Conservation (phyloP, 2,888 invertebrate genomes). For the Orchesellides sinensis region DNA sequence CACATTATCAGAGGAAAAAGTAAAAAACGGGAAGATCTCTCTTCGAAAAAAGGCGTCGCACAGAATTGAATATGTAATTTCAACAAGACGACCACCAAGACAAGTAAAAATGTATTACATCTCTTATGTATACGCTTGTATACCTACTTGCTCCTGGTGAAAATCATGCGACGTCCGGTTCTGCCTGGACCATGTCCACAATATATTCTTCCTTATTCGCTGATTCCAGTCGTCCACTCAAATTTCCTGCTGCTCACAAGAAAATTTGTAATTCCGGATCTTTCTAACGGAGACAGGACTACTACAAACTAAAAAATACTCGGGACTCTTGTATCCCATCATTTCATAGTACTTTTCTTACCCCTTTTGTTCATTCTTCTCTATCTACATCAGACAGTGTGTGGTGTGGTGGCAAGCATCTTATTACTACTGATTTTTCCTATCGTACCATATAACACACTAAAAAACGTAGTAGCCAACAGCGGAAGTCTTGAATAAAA, state of each 20-base stretch:
- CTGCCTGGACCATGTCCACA: not conserved
- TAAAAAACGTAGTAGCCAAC: not conserved
- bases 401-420: not conserved
- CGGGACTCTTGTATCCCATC: not conserved
- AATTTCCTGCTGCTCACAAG: constrained; percentile 10
- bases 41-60: constrained; percentile 57
- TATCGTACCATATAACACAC: not conserved
- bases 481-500: not conserved
- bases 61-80: constrained; percentile 73
- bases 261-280: constrained; percentile 12
- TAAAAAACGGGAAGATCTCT: no score
- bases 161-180: constrained; percentile 14
- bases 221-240: constrained; percentile 21
- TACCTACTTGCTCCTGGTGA: no score
- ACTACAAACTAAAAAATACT: no score
- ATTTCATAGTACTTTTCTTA: not conserved
- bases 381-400: not conserved
- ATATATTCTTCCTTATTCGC: constrained; percentile 2
- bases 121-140: constrained; percentile 1
- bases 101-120: not conserved
- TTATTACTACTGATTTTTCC: not conserved
- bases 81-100: not conserved
- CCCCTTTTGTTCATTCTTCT: not conserved
- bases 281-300: no score
- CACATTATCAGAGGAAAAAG: constrained; percentile 70